Percentiles rank a stretch among this genome's conserved stretches.
These are phyloP conservation scores for Eupithecia tripunctaria DNA, from an alignment of 2,888 invertebrate genomes.

Conservation along the genomic window DNA sequence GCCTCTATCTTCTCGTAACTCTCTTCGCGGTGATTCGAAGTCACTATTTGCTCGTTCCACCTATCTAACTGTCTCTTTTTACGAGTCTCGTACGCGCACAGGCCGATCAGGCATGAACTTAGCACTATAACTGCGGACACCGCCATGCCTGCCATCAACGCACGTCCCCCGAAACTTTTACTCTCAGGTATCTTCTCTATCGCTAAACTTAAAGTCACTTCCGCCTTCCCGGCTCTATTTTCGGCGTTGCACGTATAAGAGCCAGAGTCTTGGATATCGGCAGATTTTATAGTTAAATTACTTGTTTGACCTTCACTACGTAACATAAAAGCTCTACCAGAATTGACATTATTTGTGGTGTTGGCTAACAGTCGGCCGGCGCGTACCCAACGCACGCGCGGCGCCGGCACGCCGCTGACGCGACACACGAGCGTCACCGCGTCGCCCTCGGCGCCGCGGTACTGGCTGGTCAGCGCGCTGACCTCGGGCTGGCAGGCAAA, in stretches of 20 bases:
- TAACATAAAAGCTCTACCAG: slow-evolving; percentile 86
- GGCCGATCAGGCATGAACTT: slow-evolving; percentile 86
- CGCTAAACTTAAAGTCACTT: slow-evolving; percentile 89
- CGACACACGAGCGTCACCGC: slow-evolving; percentile 90
- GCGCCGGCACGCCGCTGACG: slow-evolving; percentile 89
- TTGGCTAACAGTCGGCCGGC: slow-evolving; percentile 89
- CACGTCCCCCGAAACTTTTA: slow-evolving; percentile 84
- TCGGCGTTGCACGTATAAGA: slow-evolving; percentile 91
- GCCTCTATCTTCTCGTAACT: slow-evolving; percentile 93
- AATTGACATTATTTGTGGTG: slow-evolving; percentile 70
- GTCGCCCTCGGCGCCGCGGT: slow-evolving; percentile 88
- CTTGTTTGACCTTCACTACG: slow-evolving; percentile 88
- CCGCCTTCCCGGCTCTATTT: slow-evolving; percentile 91
- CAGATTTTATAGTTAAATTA: slow-evolving; percentile 89
- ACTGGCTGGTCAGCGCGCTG: slow-evolving; percentile 83
- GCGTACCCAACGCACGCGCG: slow-evolving; percentile 89
- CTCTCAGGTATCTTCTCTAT: slow-evolving; percentile 87
- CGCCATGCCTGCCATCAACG: slow-evolving; percentile 87
- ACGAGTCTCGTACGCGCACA: slow-evolving; percentile 87
- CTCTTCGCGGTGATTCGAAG: slow-evolving; percentile 81
- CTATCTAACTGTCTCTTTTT: slow-evolving; percentile 84
- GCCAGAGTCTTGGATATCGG: slow-evolving; percentile 90
- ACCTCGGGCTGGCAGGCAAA: slow-evolving; percentile 91
- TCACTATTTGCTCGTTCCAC: slow-evolving; percentile 82
- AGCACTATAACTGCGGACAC: slow-evolving; percentile 88